These are phyloP conservation scores for Neoaliturus tenellus DNA, from an alignment of 2,888 invertebrate species.

Conservation along the genomic window DNA sequence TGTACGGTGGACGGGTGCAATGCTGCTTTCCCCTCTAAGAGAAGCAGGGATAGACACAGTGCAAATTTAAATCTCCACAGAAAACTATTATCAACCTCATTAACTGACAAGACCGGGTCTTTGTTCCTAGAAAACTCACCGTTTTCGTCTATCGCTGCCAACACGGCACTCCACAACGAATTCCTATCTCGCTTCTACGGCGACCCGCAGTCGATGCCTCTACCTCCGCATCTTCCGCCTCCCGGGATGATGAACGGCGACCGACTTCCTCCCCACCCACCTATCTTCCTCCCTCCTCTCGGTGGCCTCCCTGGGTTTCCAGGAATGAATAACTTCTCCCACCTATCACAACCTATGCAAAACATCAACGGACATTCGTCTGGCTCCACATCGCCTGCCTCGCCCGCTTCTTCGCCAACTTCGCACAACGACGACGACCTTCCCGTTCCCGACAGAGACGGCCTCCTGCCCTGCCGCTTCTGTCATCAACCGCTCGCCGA, in stretches of 20 bases:
- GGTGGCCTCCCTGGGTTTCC: conserved; percentile 77
- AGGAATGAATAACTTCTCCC: conserved; percentile 71
- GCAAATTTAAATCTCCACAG: conserved; percentile 94
- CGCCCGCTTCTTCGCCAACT: conserved; percentile 66
- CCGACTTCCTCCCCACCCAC: conserved; percentile 74
- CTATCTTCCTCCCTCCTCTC: conserved; percentile 78
- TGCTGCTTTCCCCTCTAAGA: conserved; percentile 95
- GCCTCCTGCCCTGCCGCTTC: conserved; percentile 81
- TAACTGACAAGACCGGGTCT: conserved; percentile 61
- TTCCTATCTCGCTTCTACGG: conserved; percentile 87
- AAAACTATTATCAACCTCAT: conserved; percentile 86
- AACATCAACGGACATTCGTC: conserved; percentile 72
- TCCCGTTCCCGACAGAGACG: conserved; percentile 80
- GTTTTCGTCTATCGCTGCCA: conserved; percentile 76
- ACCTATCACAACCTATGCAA: conserved; percentile 73
- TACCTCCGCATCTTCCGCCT: conserved; percentile 72
- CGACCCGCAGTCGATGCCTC: conserved; percentile 73
- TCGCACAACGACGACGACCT: conserved; percentile 82
- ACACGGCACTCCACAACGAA: conserved; percentile 79
- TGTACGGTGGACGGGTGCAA: conserved; percentile 97
- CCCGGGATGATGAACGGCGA: conserved; percentile 73
- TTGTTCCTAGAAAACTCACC: conserved; percentile 73
- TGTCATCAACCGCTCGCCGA: conserved; percentile 81
- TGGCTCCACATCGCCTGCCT: conserved; percentile 66
- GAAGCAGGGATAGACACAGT: conserved; percentile 94